Base-by-base conservation (phyloP, 2,888 invertebrate species). In the Eupithecia exiguata region DNA sequence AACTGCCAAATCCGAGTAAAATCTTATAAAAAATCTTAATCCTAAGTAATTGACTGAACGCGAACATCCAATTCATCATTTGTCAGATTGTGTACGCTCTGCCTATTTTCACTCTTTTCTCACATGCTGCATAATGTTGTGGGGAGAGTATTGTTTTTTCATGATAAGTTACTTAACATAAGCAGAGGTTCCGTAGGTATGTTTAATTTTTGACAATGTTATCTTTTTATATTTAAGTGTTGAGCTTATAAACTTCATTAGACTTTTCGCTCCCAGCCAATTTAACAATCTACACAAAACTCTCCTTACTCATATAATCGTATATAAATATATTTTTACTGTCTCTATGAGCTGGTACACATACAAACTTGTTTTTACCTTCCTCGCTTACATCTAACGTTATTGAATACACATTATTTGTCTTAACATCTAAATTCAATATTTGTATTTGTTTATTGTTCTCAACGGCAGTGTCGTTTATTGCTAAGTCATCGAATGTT, bases 381-480 rank as follows among this genome's bases (percentile, higher is more conserved):
- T 93, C 93, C 71, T 92, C 92, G 76, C 87, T 92, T 84, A 93
- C 90, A 81, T 94, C 94, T 90, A 94, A 86, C 69, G 93, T 94
- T 84, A 94, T 93, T 78, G 94, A 92, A 90, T 94, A 93, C 63
- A 94, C 93, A 87, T 90, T 92, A 83, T 94, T 94, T 68, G 93
- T 94, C 83, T 94, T 94, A 83, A 92, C 90, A 85, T 94, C 94
- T 92, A 94, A 82, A 82, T 94, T 94, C 79, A 94, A 88, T 92
- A 94, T 94, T 89, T 94, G 94, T 90, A 94, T 91, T 81, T 93
- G 93, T 87, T 93, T 94, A 92, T 93, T 93, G 89, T 93, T 92
- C 87, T 93, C 91, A 78, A 82, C 88, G 81, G 83, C 87, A 84
- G 86, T 86, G 58, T 84, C 84, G 49, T 72, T 72, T 79, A 84